A percentile compares a stretch with the other conserved stretches of the same genome.
Evolutionary conservation across 2,797 vertebrate species (phyloP).

Genomic region (Danio aesculapii): DNA sequence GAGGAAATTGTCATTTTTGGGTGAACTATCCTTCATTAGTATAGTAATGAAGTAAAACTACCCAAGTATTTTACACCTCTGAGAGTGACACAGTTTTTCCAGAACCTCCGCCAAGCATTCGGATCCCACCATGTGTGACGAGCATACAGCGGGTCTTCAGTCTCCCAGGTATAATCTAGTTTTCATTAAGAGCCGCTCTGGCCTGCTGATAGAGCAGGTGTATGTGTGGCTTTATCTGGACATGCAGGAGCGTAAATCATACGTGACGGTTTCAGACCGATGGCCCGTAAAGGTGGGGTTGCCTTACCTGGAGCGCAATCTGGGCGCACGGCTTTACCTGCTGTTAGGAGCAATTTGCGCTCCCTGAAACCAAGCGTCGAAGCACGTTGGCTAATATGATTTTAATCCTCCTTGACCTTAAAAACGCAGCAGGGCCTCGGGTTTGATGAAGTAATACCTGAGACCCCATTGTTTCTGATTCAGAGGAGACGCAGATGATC

Average conservation of each 20-base stretch:
- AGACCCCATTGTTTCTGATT: conserved; percentile 34
- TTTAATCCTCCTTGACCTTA: conserved; percentile 56
- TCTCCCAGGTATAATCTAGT: conserved; percentile 61
- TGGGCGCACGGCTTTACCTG: conserved; percentile 42
- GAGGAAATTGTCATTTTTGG: too few species aligned
- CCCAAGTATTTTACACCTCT: neutral
- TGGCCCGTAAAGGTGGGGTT: conserved; percentile 36
- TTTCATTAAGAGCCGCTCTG: conserved; percentile 52
- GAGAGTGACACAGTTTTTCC: conserved; percentile 41
- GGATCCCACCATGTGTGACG: conserved; percentile 33
- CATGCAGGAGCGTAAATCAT: conserved; percentile 22
- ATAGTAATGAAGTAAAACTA: too few species aligned
- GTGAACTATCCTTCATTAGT: too few species aligned
- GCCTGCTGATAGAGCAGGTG: conserved; percentile 59
- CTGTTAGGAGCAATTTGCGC: conserved; percentile 54
- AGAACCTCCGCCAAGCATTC: conserved; percentile 42
- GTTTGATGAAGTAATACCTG: conserved; percentile 22
- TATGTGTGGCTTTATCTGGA: conserved; percentile 23
- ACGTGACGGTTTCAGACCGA: conserved; percentile 19
- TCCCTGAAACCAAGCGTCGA: conserved; percentile 40
- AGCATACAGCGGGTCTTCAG: conserved; percentile 21
- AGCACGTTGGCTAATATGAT: conserved; percentile 37
- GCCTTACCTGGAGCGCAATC: conserved; percentile 51
- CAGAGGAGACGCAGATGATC: conserved; percentile 24
- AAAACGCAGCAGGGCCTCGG: conserved; percentile 24